Base-by-base conservation (phyloP, 1,140 invertebrate genomes). In the Planococcus citri region DNA sequence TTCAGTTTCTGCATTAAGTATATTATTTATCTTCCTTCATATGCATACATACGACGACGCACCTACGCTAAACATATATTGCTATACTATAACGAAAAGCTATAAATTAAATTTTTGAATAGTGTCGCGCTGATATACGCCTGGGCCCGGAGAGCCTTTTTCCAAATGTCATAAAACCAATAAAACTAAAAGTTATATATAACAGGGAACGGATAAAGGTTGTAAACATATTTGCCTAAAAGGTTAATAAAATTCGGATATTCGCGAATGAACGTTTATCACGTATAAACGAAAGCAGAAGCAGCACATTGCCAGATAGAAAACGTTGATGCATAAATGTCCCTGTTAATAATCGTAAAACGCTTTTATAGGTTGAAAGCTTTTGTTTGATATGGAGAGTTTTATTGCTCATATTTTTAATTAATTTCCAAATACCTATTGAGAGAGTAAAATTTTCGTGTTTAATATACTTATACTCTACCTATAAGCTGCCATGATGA, bases 151-250 rank as follows among this genome's bases (percentile, higher is more conserved):
- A 4, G 10, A 10, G 60, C 20, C 60, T 24, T 64, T 64, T 64
- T 64, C 25, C 6, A 64, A 64, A 64, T 64, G 60, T 64, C 60
- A 64, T 64, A 64, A 64, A 64, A 64, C 60, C 60, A 64, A 64
- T 64, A 64, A 64, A 64, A 64, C 21, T 25, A 64, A 64, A 64
- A 64, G 25, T 64, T 24, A 25, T 25, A 25, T 64, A 64, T 64
- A 64, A 64, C 60, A 17, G 29, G 3, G 20, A 64, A 64, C 60
- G 60, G 25, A 64, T 64, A 64, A 64, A 64, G 60, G 60, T 64
- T 64, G 60, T 64, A 64, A 64, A 64, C 60, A 64, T 64, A 64
- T 64, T 64, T 64, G 60, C 60, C 60, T 64, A 64, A 64, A 64
- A 64, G 60, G 60, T 64, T 64, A 64, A 64, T 64, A 64, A 64